A percentile compares a stretch with the other conserved stretches of the same genome.
Conservation (phyloP, 2,797 vertebrate genomes). For the Buphagus erythrorhynchus region DNA sequence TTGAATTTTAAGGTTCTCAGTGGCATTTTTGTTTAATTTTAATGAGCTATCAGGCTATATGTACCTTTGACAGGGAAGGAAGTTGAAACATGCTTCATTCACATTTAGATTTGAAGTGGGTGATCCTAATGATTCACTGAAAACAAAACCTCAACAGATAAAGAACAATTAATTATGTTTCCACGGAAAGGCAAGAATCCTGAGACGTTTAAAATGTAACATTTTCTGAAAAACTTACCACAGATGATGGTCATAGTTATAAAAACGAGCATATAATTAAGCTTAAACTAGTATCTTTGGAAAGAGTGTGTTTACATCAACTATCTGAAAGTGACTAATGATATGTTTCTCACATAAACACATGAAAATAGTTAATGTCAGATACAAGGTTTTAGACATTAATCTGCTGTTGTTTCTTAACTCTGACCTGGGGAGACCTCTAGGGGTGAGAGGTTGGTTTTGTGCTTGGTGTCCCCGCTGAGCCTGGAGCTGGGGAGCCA, state of each 20-base stretch:
- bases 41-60: not conserved
- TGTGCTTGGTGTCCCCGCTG: not conserved
- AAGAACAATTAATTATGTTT: not conserved
- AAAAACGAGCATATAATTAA: not conserved
- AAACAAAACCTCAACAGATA: not conserved
- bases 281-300: not conserved
- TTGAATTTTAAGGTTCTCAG: not conserved
- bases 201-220: not conserved
- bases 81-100: not conserved
- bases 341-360: not conserved
- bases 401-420: not conserved
- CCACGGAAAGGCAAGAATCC: not conserved
- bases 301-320: not conserved
- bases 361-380: not conserved
- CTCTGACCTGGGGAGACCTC: conserved; percentile 57
- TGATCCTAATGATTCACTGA: not conserved
- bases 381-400: not conserved
- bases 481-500: not conserved
- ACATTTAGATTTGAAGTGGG: not conserved
- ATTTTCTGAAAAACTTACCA: not conserved
- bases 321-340: not conserved
- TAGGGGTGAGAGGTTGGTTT: conserved; percentile 45
- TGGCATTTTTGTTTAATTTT: not conserved
- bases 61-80: not conserved
- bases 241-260: not conserved